Percentiles rank a stretch among this genome's conserved stretches.
Evolutionary conservation across 2,113 vertebrate genomes (phyloP).

Genomic region (human (Homo sapiens)): DNA sequence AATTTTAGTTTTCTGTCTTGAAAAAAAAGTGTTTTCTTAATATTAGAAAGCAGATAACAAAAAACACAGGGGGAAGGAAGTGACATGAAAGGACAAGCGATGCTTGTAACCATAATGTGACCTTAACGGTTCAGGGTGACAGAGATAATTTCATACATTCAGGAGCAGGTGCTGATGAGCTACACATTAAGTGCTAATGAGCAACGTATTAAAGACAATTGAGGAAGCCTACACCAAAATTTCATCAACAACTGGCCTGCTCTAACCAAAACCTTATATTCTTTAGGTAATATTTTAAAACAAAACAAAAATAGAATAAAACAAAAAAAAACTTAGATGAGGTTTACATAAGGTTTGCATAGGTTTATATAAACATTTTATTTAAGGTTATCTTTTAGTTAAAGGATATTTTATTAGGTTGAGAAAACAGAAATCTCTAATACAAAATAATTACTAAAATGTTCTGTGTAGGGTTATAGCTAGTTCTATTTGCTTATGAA

Average conservation of each 20-base stretch:
- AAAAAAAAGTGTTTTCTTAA: background rate
- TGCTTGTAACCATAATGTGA: background rate
- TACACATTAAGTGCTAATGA: background rate
- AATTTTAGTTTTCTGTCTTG: background rate
- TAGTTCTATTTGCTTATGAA: background rate
- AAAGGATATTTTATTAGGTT: background rate
- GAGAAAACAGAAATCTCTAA: background rate
- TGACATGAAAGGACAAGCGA: background rate
- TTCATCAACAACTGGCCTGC: background rate
- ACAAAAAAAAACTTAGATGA: background rate
- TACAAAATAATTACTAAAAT: background rate
- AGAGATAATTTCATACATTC: background rate
- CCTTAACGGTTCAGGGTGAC: background rate
- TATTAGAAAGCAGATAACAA: background rate
- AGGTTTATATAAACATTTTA: background rate
- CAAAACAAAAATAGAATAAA: background rate
- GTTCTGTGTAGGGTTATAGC: background rate
- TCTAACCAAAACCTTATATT: background rate
- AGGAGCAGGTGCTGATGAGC: background rate
- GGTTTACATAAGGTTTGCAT: background rate
- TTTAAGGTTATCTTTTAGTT: background rate
- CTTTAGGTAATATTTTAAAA: background rate
- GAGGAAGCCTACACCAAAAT: background rate
- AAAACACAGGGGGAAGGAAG: background rate
- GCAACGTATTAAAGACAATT: background rate